phyloP scores from a whole-genome alignment of 2,797 vertebrate genomes.

The Melanotaenia nigrans region DNA sequence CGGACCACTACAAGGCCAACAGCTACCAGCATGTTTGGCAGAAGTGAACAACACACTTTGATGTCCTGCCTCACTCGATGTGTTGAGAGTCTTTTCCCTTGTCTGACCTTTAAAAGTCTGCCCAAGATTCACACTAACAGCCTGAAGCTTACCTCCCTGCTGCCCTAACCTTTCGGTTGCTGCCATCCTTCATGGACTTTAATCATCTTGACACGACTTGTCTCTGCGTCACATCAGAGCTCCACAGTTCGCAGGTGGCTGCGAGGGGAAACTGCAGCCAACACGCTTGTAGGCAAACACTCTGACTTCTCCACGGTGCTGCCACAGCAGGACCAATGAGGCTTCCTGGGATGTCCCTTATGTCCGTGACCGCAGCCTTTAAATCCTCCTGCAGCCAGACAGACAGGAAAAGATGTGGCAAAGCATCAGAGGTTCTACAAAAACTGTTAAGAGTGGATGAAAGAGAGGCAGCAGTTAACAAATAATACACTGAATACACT shows the following conservation, averaged over 20 bases:
- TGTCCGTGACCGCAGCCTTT: constrained; percentile 94
- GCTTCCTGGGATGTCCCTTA: constrained; percentile 90
- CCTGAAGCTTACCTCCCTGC: not conserved
- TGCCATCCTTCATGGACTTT: not conserved
- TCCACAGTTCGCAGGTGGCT: constrained; percentile 86
- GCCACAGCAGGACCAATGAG: constrained; percentile 95
- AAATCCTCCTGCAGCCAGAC: constrained; percentile 88
- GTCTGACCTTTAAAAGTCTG: not conserved
- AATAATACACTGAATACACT: not conserved
- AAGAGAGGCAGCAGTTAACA: not conserved
- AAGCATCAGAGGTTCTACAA: not conserved
- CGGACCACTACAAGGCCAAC: not conserved
- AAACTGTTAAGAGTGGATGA: too few relatives aligned
- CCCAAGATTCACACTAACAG: constrained; percentile 1
- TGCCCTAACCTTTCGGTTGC: constrained; percentile 6
- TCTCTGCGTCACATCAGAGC: constrained; percentile 77
- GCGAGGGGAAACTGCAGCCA: constrained; percentile 54
- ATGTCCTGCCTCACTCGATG: constrained; percentile 7
- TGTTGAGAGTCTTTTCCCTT: not conserved
- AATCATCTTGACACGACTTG: not conserved
- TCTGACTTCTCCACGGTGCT: constrained; percentile 85
- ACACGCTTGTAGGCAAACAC: constrained; percentile 76
- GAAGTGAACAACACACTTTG: not conserved
- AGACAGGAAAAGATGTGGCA: constrained; percentile 1
- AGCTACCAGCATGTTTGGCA: not conserved